phyloP scores from a whole-genome alignment of 1,140 invertebrate genomes.

The Meloidogyne floridensis region DNA sequence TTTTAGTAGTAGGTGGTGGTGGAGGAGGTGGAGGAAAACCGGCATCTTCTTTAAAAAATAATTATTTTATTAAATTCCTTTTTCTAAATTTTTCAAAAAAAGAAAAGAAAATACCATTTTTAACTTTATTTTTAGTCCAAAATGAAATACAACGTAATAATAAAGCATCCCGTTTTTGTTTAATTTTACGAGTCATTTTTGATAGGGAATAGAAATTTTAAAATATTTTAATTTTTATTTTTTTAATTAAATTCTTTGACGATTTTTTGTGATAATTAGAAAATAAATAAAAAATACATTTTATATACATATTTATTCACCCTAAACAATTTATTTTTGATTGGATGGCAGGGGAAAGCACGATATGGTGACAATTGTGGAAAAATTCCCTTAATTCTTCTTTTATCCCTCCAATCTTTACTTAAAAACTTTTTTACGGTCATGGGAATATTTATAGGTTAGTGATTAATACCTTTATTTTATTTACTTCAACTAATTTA shows the following conservation, averaged over 20 bases:
- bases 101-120: not conserved
- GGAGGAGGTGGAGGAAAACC: not conserved
- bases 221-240: too few species aligned
- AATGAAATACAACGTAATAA: slow-evolving; percentile 7
- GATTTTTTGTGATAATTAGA: too few species aligned
- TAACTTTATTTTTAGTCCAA: not conserved
- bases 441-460: not conserved
- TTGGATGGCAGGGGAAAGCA: not conserved
- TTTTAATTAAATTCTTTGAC: too few species aligned
- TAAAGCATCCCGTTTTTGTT: slow-evolving; percentile 6
- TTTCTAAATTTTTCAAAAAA: not conserved
- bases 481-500: not conserved
- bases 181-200: not conserved
- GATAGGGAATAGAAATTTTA: too few species aligned
- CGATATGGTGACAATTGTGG: slow-evolving; percentile 2
- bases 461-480: not conserved
- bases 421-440: not conserved
- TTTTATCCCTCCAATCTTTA: not conserved
- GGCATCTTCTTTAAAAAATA: not conserved
- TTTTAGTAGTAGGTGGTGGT: not conserved
- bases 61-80: not conserved
- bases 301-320: too few species aligned
- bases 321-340: too few species aligned
- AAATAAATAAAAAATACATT: too few species aligned
- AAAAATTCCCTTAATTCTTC: not conserved